These are phyloP conservation scores for Oryzias sinensis DNA, from an alignment of 2,797 vertebrate genomes.

Conservation along the genomic window DNA sequence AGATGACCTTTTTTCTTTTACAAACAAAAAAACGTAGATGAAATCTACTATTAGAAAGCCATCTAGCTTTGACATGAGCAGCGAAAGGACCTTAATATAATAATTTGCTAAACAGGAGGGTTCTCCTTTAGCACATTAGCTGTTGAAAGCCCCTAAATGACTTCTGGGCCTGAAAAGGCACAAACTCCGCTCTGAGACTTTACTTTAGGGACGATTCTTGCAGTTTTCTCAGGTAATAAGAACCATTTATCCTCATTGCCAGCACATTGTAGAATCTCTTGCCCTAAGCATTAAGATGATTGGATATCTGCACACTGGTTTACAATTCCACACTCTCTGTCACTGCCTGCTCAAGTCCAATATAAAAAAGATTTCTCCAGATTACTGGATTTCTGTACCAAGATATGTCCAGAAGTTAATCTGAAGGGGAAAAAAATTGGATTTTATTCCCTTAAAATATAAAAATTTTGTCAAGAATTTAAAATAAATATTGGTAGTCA, in stretches of 20 bases:
- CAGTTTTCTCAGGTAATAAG: constrained; percentile 30
- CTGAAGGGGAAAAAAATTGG: neutral
- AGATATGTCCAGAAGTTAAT: constrained; percentile 4
- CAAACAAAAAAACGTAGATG: neutral
- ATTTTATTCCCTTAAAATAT: too few relatives aligned
- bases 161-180: constrained; percentile 20
- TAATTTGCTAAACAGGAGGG: constrained; percentile 8
- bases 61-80: neutral
- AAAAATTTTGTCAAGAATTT: too few relatives aligned
- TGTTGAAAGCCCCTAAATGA: constrained; percentile 22
- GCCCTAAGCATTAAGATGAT: constrained; percentile 40
- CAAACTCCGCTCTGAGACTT: constrained; percentile 19
- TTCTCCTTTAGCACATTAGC: constrained; percentile 14
- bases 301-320: constrained; percentile 34
- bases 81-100: constrained; percentile 11
- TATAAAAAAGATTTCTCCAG: constrained; percentile 1
- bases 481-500: too few relatives aligned
- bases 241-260: constrained; percentile 50
- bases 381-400: neutral
- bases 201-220: constrained; percentile 34
- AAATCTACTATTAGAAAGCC: too few relatives aligned
- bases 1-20: constrained; percentile 13
- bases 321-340: constrained; percentile 10
- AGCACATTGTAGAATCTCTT: constrained; percentile 25
- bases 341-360: neutral